A percentile compares a stretch with the other conserved stretches of the same genome.
These are phyloP conservation scores for Liopterus haemorrhoidalis DNA, from an alignment of 2,888 invertebrate genomes.

Conservation along the genomic window DNA sequence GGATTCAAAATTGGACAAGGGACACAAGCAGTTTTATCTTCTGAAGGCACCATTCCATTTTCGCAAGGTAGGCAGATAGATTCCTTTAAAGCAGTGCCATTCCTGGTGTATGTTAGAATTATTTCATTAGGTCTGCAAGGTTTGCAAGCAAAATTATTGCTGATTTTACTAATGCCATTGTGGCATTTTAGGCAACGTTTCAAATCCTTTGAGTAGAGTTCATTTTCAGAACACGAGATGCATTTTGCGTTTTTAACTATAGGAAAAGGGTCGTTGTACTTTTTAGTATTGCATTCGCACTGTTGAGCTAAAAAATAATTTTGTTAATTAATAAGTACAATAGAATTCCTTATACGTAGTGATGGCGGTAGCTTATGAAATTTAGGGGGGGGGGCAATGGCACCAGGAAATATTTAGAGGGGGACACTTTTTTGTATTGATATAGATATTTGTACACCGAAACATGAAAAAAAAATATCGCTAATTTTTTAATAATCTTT, in stretches of 20 bases:
- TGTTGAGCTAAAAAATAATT: conserved; percentile 41
- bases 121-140: conserved; percentile 27
- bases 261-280: conserved; percentile 36
- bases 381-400: too few relatives aligned
- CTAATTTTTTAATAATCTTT: too few relatives aligned
- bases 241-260: conserved; percentile 39
- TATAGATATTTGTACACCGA: too few relatives aligned
- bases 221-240: conserved; percentile 38
- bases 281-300: conserved; percentile 46
- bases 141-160: conserved; percentile 40
- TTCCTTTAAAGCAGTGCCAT: conserved; percentile 39
- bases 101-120: conserved; percentile 42
- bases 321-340: neutral
- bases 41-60: conserved; percentile 42
- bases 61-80: conserved; percentile 45
- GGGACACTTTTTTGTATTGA: too few relatives aligned
- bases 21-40: conserved; percentile 41
- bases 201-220: too few relatives aligned
- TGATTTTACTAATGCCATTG: conserved; percentile 26
- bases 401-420: too few relatives aligned
- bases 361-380: too few relatives aligned
- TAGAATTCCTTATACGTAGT: too few relatives aligned
- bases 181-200: conserved; percentile 37
- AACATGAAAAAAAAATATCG: too few relatives aligned
- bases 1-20: conserved; percentile 38